Base-by-base conservation (phyloP, 2,888 invertebrate species). In the Syrista parreyssii region DNA sequence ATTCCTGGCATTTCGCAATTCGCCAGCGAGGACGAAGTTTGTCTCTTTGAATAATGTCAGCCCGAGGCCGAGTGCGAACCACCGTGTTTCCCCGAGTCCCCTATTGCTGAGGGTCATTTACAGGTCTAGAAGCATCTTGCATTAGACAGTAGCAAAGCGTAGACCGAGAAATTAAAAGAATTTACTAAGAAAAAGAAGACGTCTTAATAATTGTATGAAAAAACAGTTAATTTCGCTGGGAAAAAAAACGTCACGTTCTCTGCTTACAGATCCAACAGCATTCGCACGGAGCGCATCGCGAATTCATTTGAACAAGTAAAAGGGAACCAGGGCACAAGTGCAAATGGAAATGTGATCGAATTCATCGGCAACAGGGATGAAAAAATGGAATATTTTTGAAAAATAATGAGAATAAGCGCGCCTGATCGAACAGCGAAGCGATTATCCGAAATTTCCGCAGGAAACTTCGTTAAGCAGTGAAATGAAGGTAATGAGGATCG, bases 161-260 rank as follows among this genome's bases (percentile, higher is more conserved):
- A 71, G 69, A 76, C 78, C 78, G 78, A 76, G 75, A 76, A 69
- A 68, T 72, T n/a, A 55, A 71, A 76, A 68, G 75, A 77, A 77
- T 69, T 69, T 55, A 71, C 71, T 32, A 55, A 79, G 76, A 74
- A 68, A 74, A 71, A 55, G 71, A 79, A 73, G 77, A 80, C 77
- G 68, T 75, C 73, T 77, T 36, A 75, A 68, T 69, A 75, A 75
- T 77, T 6, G 36, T 72, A 33, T 76, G 68, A 34, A 6, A 40
- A 15, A 0, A 0, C 6, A 40, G 36, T 15, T 40, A 12, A 15
- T 4, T 15, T 15, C 12, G 1, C 15, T 40, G 40, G 15, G 1
- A 75, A 75, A 79, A 79, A 79, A 82, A 83, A 79, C 78, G 79
- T 79, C 82, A 79, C 79, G 81, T 82, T 79, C 79, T 79, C 80